Evolutionary conservation across 2,113 vertebrate species (phyloP), one percentile per base, ranked within the genome.

Genomic region (Neodon shergylaensis): DNA sequence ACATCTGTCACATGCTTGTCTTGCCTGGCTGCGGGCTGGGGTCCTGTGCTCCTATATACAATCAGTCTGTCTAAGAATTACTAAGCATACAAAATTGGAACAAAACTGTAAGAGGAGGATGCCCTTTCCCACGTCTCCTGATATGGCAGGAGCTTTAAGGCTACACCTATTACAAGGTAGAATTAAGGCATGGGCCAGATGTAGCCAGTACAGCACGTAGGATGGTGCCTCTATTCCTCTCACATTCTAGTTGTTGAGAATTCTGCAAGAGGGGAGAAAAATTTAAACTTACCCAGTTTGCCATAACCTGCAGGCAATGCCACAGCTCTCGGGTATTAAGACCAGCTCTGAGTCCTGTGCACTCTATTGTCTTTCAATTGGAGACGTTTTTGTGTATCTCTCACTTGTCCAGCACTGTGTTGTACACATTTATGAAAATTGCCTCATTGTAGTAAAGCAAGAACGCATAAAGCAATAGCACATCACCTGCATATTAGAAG

Each of bases 1-100:
- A 95, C 96, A 88, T 95, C 86, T 88, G 87, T 91, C 81, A 95
- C 2, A 22, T 96, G 88, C 26, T 63, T 88, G 70, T 72, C 89
- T 94, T 94, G 73, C 83, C 65, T 73, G 19, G 63, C 78, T 26
- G 4, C 74, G 39, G 83, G 49, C 44, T 92, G 89, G 72, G 88
- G 26, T 88, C 83, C 47, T 92, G 14, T 74, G 42, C 85, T 96
- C 52, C 79, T 42, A 36, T 73, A 74, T 88, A 79, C 13, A 89
- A 9, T 44, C 85, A 90, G 33, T 86, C 82, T 89, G 95, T 97
- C 90, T 65, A 79, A 83, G 90, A 94, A 92, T 61, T 88, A 72
- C 73, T 66, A 61, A 96, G 42, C 79, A 93, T 77, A 74, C 81
- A 92, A 49, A 86, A n/a, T 3, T 10, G 2, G 39, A 88, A 66